A percentile compares a stretch with the other conserved stretches of the same genome.
phyloP scores from a whole-genome alignment of 2,113 vertebrate species.

The Acanthisitta chloris region DNA sequence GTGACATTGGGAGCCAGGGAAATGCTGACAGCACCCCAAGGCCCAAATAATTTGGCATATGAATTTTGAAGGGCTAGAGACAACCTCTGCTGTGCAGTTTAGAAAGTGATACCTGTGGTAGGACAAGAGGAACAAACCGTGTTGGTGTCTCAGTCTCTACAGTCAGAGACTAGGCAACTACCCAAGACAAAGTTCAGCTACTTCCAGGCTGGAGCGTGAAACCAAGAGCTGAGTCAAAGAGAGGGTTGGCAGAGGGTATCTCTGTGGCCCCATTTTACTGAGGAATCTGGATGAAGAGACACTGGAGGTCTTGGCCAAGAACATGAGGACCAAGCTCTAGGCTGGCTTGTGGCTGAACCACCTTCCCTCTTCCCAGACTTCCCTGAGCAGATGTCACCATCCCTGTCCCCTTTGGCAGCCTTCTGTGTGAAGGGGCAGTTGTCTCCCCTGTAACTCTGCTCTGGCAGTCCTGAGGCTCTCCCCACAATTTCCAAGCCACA shows the following conservation, averaged over 20 bases:
- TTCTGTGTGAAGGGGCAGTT: not conserved
- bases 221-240: not conserved
- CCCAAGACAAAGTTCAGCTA: not conserved
- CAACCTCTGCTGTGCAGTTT: not conserved
- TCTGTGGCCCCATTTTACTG: not conserved
- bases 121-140: not conserved
- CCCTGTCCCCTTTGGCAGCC: not conserved
- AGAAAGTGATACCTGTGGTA: not conserved
- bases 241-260: not conserved
- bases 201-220: not conserved
- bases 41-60: accelerated
- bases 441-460: not conserved
- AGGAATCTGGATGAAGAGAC: not conserved
- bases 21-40: not conserved
- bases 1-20: not conserved
- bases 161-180: not conserved
- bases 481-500: not conserved
- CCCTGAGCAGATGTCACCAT: not conserved
- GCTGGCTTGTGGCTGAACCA: not conserved
- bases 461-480: not conserved
- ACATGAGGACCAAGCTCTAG: accelerated
- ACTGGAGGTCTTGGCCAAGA: not conserved
- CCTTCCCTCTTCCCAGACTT: not conserved
- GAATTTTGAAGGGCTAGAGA: not conserved
- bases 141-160: not conserved